Percentiles rank a stretch among this genome's conserved stretches.
Conservation (phyloP, 2,888 invertebrate species). For the Cremastobaeus sp. region DNA sequence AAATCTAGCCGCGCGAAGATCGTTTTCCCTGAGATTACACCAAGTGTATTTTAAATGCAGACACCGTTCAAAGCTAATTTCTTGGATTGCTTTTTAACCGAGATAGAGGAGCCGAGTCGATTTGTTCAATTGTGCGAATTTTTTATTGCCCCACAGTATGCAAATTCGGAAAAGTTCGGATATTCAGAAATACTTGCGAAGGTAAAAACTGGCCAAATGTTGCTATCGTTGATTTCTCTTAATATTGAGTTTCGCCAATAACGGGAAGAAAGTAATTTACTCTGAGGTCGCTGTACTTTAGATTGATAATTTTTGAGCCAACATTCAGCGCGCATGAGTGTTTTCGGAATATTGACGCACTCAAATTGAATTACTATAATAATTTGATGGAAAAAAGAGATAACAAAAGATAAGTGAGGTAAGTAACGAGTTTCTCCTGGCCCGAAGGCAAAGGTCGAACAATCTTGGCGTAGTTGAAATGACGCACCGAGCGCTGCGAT, state of each 20-base stretch:
- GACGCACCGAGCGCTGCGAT: too few relatives aligned
- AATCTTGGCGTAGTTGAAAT: too few relatives aligned
- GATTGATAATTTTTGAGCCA: constrained; percentile 7
- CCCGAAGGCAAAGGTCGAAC: background rate
- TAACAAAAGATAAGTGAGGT: constrained; percentile 17
- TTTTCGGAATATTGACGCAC: constrained; percentile 10
- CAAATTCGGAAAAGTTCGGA: too few relatives aligned
- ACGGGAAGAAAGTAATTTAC: constrained; percentile 3
- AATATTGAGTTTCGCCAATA: background rate
- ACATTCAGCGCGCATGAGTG: background rate
- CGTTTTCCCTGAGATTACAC: too few relatives aligned
- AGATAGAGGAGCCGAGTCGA: too few relatives aligned
- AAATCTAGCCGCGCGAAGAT: background rate
- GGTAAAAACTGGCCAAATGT: too few relatives aligned
- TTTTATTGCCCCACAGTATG: too few relatives aligned
- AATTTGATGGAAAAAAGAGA: constrained; percentile 19
- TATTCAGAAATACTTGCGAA: too few relatives aligned
- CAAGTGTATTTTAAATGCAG: too few relatives aligned
- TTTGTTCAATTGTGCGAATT: too few relatives aligned
- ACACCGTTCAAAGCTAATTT: too few relatives aligned
- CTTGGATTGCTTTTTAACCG: too few relatives aligned
- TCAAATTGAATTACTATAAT: constrained; percentile 25
- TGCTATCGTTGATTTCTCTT: background rate
- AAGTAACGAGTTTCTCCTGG: constrained; percentile 28
- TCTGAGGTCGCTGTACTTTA: constrained; percentile 1